Percentiles rank a stretch among this genome's conserved stretches.
Conservation (phyloP, 2,113 vertebrate species). For the Melanerpes formicivorus region DNA sequence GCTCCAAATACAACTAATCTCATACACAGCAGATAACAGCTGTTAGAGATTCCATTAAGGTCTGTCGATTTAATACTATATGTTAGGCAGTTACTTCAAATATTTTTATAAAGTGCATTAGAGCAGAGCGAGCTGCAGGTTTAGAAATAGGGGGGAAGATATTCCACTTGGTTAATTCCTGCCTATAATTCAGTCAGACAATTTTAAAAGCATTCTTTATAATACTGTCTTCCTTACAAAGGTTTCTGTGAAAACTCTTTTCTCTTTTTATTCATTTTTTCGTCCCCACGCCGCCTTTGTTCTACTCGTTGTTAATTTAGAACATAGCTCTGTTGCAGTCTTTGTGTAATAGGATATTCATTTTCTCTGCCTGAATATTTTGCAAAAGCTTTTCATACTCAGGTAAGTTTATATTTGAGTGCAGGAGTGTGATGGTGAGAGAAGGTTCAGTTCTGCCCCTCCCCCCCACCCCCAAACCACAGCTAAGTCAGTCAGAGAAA, state of each 20-base stretch:
- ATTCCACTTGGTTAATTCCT: neutral
- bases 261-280: too few species aligned
- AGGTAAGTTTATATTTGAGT: neutral
- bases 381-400: neutral
- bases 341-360: neutral
- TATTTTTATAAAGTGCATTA: neutral
- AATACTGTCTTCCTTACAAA: neutral
- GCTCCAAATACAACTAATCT: neutral
- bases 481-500: too few species aligned
- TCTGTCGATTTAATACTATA: neutral
- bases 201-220: neutral
- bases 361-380: neutral
- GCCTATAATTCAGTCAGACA: neutral
- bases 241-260: neutral
- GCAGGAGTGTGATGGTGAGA: too few species aligned
- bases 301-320: neutral
- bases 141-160: neutral
- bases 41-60: neutral
- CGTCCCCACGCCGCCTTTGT: rapidly evolving
- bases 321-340: neutral
- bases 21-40: neutral
- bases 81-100: neutral
- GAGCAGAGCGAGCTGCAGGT: neutral
- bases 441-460: too few species aligned
- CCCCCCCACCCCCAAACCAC: too few species aligned